A percentile compares a stretch with the other conserved stretches of the same genome.
phyloP scores from a whole-genome alignment of 2,888 invertebrate species.

The Athetis lepigone region DNA sequence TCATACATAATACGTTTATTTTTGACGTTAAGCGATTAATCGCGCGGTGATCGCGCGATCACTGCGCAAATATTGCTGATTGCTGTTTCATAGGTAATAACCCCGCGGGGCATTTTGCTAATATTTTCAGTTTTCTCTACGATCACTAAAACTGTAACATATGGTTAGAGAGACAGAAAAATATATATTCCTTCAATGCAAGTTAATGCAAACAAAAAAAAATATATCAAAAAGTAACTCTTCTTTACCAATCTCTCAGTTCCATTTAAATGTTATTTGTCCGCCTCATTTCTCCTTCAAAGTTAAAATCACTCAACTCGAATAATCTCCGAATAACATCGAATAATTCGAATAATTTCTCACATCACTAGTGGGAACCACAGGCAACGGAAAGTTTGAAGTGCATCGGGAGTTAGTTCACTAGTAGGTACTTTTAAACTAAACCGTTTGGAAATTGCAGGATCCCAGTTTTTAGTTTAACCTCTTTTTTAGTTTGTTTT shows the following conservation, averaged over 20 bases:
- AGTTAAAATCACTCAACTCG: constrained; percentile 10
- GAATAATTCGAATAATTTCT: constrained; percentile 28
- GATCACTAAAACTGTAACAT: neutral
- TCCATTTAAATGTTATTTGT: constrained; percentile 5
- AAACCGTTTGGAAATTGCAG: constrained; percentile 77
- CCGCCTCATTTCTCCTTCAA: constrained; percentile 14
- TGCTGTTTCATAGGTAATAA: too few relatives aligned
- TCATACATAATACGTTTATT: too few relatives aligned
- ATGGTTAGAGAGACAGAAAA: neutral
- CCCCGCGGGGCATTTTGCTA: too few relatives aligned
- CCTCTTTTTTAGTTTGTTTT: constrained; percentile 37
- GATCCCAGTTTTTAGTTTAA: constrained; percentile 72
- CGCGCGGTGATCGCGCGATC: too few relatives aligned
- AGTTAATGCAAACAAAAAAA: neutral
- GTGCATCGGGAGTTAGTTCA: constrained; percentile 73
- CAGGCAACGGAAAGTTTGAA: constrained; percentile 73
- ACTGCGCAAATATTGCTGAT: too few relatives aligned
- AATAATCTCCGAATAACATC: constrained; percentile 29
- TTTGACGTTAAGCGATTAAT: too few relatives aligned
- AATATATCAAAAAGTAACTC: neutral
- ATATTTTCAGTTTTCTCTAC: neutral
- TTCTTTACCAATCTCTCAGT: neutral
- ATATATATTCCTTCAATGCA: neutral
- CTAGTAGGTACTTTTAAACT: constrained; percentile 74
- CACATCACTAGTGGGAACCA: constrained; percentile 62